Evolutionary conservation across 2,797 vertebrate genomes (phyloP).

Genomic region (Lateolabrax maculatus): DNA sequence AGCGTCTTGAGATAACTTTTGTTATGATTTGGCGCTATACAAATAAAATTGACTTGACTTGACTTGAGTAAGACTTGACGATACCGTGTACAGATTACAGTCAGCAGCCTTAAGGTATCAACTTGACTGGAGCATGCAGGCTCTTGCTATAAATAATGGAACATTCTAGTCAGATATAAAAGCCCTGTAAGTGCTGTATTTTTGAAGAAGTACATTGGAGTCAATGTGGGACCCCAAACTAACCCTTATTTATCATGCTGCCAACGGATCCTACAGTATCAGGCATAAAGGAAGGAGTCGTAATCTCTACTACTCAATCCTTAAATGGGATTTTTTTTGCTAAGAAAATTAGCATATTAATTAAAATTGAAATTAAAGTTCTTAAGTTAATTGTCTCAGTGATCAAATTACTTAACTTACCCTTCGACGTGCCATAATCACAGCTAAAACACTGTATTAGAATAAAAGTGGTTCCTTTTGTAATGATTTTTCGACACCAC

Average conservation of each 20-base stretch:
- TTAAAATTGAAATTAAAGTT: not conserved
- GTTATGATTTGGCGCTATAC: too few species aligned
- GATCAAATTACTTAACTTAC: slow-evolving; percentile 22
- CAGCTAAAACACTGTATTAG: slow-evolving; percentile 86
- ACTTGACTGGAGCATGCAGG: slow-evolving; percentile 65
- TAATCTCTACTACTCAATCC: not conserved
- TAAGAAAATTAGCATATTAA: slow-evolving; percentile 13
- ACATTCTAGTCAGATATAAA: slow-evolving; percentile 63
- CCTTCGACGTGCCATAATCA: slow-evolving; percentile 53
- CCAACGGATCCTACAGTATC: slow-evolving; percentile 7
- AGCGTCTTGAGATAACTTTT: too few species aligned
- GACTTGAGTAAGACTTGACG: slow-evolving; percentile 39
- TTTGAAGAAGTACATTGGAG: slow-evolving; percentile 32
- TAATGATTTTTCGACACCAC: slow-evolving; percentile 58
- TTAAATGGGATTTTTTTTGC: slow-evolving; percentile 19
- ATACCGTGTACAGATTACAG: slow-evolving; percentile 51
- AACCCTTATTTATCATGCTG: slow-evolving; percentile 57
- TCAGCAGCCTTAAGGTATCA: slow-evolving; percentile 49
- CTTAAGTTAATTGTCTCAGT: slow-evolving; percentile 12
- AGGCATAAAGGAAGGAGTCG: slow-evolving; percentile 11
- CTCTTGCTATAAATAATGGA: slow-evolving; percentile 71
- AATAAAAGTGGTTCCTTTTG: slow-evolving; percentile 48
- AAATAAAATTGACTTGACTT: too few species aligned
- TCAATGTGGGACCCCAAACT: not conserved
- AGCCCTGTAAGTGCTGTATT: slow-evolving; percentile 70